Evolutionary conservation across 2,113 vertebrate species (phyloP).

Genomic region (Acanthisitta chloris): DNA sequence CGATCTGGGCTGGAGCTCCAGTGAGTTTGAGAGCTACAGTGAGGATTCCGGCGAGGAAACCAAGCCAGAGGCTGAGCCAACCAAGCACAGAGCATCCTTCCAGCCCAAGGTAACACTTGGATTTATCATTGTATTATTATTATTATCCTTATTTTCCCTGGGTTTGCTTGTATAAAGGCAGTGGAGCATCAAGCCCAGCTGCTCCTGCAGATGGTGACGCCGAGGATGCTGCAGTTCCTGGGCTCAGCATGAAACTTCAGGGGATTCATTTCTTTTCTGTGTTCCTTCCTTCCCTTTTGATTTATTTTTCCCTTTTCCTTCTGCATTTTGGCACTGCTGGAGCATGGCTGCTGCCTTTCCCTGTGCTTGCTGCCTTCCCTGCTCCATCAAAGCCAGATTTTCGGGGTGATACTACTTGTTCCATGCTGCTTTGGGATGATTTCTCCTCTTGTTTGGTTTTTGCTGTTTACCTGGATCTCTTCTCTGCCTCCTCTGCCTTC

Average conservation of each 20-base stretch:
- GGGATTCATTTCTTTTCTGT: background rate
- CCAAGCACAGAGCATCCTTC: slow-evolving; percentile 73
- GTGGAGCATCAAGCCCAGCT: background rate
- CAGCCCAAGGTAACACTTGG: slow-evolving; percentile 71
- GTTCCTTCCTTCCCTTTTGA: background rate
- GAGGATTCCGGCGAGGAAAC: slow-evolving; percentile 84
- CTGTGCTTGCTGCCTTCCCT: background rate
- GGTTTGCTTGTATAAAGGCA: background rate
- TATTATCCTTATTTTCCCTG: background rate
- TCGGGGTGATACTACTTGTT: background rate
- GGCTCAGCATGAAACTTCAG: background rate
- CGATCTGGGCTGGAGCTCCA: slow-evolving; percentile 93
- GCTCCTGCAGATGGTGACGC: background rate
- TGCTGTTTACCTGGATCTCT: slow-evolving; percentile 72
- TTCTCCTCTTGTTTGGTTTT: background rate
- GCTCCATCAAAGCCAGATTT: background rate
- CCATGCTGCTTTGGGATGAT: background rate
- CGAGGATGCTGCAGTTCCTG: background rate
- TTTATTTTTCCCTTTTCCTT: background rate
- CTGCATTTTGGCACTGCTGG: background rate
- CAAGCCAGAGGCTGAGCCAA: slow-evolving; percentile 59
- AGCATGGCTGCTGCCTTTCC: background rate
- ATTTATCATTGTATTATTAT: background rate
- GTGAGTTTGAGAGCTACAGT: slow-evolving; percentile 95
- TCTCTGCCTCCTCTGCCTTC: slow-evolving; percentile 50